Conservation (phyloP, 2,113 vertebrate species). For the Trochalopteron elliotii region DNA sequence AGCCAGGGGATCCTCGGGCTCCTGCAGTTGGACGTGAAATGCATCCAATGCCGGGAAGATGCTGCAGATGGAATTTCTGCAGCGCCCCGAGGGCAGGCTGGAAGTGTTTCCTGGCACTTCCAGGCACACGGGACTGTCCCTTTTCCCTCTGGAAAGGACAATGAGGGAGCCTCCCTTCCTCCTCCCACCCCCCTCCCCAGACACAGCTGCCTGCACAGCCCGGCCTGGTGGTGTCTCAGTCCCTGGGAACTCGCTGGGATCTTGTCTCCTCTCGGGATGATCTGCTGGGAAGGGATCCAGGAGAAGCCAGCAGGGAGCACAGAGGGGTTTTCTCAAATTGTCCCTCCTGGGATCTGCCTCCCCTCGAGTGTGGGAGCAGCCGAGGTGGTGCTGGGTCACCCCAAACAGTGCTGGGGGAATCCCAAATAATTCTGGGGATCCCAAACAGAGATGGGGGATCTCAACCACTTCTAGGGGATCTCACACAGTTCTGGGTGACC, state of each 20-base stretch:
- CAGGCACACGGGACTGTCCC: not conserved
- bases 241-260: not conserved
- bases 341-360: rapidly evolving
- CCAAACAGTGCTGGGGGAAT: not conserved
- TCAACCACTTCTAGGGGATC: not conserved
- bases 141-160: constrained; percentile 34
- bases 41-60: constrained; percentile 41
- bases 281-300: not conserved
- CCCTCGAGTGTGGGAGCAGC: rapidly evolving
- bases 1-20: constrained; percentile 16
- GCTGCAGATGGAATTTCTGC: constrained; percentile 1
- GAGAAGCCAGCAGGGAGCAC: not conserved
- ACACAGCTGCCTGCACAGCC: not conserved
- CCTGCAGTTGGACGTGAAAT: constrained; percentile 64
- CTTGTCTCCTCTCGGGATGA: rapidly evolving
- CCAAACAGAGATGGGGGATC: not conserved
- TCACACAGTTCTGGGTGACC: not conserved
- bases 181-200: not conserved
- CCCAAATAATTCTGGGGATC: not conserved
- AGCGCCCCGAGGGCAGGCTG: not conserved
- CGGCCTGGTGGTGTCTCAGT: rapidly evolving
- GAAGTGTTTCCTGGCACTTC: not conserved
- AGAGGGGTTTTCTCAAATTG: not conserved
- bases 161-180: constrained; percentile 50
- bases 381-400: no score